Conservation (phyloP, 2,888 invertebrate genomes). For the Eupithecia centaureata region DNA sequence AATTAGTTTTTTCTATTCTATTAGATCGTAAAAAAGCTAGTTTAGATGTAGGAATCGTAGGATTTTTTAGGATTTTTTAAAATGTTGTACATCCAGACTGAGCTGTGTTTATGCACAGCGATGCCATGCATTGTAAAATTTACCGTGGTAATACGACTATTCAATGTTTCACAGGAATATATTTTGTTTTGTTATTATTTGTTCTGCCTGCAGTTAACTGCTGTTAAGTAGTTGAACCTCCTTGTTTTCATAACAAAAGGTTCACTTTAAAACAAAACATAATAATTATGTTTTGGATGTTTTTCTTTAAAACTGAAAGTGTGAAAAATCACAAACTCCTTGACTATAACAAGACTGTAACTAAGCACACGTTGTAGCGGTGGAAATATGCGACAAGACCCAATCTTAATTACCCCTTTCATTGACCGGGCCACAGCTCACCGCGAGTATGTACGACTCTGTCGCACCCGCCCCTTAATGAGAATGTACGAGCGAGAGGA, state of each 20-base stretch:
- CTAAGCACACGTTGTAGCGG: slow-evolving; percentile 35
- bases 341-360: slow-evolving; percentile 17
- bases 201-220: not conserved
- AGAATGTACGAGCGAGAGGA: slow-evolving; percentile 24
- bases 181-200: not conserved
- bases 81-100: no score
- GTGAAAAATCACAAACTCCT: slow-evolving; percentile 14
- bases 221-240: not conserved
- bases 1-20: not conserved
- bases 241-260: not conserved
- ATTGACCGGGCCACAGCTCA: slow-evolving; percentile 6
- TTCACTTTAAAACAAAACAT: no score
- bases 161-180: not conserved
- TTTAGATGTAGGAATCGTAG: no score
- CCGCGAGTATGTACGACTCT: not conserved
- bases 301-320: no score
- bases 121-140: no score
- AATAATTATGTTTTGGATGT: no score
- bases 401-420: slow-evolving; percentile 35
- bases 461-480: slow-evolving; percentile 7
- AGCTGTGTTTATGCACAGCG: no score
- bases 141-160: no score
- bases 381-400: slow-evolving; percentile 31
- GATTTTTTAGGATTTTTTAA: no score
- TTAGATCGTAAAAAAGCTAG: not conserved